These are phyloP conservation scores for Conchocele bisecta DNA, from an alignment of 2,888 invertebrate species.

Conservation along the genomic window DNA sequence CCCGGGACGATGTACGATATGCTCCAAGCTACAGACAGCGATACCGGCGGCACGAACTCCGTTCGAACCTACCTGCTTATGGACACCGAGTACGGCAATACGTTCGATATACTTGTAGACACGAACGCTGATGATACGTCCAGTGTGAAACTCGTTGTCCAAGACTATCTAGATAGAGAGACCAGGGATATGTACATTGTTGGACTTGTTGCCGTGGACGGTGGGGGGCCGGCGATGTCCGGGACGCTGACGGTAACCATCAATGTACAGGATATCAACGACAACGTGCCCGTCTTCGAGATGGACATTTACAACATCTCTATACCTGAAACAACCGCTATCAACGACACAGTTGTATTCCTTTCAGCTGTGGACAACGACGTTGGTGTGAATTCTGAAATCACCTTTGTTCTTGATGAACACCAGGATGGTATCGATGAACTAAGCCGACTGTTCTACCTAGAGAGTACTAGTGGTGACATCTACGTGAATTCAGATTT, in stretches of 20 bases:
- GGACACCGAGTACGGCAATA: conserved; percentile 33
- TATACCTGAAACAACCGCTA: conserved; percentile 55
- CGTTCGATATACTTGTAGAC: conserved; percentile 54
- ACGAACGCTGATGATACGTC: conserved; percentile 42
- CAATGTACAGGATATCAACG: conserved; percentile 58
- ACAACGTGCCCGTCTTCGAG: conserved; percentile 59
- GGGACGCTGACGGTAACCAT: conserved; percentile 56
- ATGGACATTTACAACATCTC: conserved; percentile 40
- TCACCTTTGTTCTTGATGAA: conserved; percentile 82
- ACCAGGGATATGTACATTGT: conserved; percentile 48
- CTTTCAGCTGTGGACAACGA: conserved; percentile 93
- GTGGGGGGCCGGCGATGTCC: conserved; percentile 53
- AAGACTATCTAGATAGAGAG: conserved; percentile 52
- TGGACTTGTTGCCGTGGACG: conserved; percentile 58
- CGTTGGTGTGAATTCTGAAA: conserved; percentile 89
- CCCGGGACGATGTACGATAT: conserved; percentile 55
- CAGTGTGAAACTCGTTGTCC: conserved; percentile 39
- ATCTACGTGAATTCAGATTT: conserved; percentile 67
- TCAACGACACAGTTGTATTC: conserved; percentile 61
- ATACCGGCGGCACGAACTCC: conserved; percentile 68
- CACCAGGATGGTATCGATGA: conserved; percentile 53
- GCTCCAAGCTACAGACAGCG: conserved; percentile 65
- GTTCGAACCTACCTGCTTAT: conserved; percentile 64
- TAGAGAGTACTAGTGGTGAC: conserved; percentile 68
- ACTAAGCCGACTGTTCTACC: conserved; percentile 60